Conservation (phyloP, 2,113 vertebrate genomes). For the Sinosuthora webbiana region DNA sequence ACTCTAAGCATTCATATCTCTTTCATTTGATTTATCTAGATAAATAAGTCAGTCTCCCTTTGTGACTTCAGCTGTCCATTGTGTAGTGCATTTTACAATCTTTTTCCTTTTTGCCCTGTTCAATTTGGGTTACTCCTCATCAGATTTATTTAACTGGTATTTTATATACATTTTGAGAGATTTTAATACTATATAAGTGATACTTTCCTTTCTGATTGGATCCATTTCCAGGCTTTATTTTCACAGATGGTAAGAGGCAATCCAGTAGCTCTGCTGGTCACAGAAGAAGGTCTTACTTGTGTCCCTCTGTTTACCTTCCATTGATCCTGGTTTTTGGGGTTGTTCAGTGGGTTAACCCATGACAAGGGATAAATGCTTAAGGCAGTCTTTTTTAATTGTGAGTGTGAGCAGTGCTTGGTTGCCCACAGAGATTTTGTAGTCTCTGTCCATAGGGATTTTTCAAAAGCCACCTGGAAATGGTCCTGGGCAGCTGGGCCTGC, state of each 20-base stretch:
- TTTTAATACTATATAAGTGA: background rate
- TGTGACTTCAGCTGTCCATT: background rate
- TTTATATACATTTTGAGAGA: background rate
- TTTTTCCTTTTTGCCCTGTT: background rate
- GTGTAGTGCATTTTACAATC: fast-evolving
- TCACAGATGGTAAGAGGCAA: background rate
- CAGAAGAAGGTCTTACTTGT: background rate
- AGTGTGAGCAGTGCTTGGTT: background rate
- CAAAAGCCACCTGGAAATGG: background rate
- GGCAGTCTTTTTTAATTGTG: background rate
- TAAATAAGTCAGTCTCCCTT: background rate
- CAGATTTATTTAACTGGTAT: background rate
- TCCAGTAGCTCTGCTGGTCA: background rate
- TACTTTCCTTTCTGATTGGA: background rate
- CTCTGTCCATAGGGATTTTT: background rate
- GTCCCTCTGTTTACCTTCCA: background rate
- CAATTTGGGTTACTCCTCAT: background rate
- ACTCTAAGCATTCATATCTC: background rate
- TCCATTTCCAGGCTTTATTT: background rate
- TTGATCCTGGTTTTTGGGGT: background rate
- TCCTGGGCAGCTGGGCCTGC: background rate
- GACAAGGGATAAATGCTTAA: background rate
- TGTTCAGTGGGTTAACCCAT: fast-evolving
- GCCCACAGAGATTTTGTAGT: no score
- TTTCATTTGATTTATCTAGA: background rate